Evolutionary conservation across 2,888 invertebrate genomes (phyloP), one percentile per base, ranked within the genome.

Genomic region (Microplitis deprimator): DNA sequence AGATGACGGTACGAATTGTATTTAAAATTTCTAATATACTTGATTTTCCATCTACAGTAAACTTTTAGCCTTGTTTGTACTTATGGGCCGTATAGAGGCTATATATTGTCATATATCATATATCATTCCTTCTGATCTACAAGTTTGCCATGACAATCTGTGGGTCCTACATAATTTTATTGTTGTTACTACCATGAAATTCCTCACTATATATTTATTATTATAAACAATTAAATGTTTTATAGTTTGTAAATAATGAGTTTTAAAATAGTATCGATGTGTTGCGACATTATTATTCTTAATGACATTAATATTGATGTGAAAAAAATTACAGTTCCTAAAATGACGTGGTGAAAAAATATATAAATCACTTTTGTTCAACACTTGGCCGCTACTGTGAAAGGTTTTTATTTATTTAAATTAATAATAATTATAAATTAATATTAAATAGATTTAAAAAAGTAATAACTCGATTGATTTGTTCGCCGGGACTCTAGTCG

Each of bases 261-360:
- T 50, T 20, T 41, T 67, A 50, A 50, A 13, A 13, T 50, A 13
- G 8, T 41, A 29, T 65, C n/a, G 20, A 20, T 16, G 67, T 67
- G 73, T 50, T 67, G 65, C 50, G 17, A 50, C 20, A 38, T 65
- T 29, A 41, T 65, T 59, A 29, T 64, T 67, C 20, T 38, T 73
- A 81, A 81, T 82, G 81, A 81, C 80, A 81, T 81, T 81, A 82
- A 78, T 81, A 79, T 68, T 72, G 75, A 78, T 74, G 80, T 80
- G 82, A 79, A 77, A 79, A 82, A 82, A 83, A 83, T 78, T 84
- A 20, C 78, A 78, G 78, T 81, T 81, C 79, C 83, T 77, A 87
- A 86, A 87, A 87, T 87, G 87, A 87, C 85, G 85, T 86, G 85
- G 84, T 87, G 83, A 86, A 80, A 84, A 80, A 82, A 83, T 29